Evolutionary conservation across 2,797 vertebrate species (phyloP).

Genomic region (Lacerta viridis): DNA sequence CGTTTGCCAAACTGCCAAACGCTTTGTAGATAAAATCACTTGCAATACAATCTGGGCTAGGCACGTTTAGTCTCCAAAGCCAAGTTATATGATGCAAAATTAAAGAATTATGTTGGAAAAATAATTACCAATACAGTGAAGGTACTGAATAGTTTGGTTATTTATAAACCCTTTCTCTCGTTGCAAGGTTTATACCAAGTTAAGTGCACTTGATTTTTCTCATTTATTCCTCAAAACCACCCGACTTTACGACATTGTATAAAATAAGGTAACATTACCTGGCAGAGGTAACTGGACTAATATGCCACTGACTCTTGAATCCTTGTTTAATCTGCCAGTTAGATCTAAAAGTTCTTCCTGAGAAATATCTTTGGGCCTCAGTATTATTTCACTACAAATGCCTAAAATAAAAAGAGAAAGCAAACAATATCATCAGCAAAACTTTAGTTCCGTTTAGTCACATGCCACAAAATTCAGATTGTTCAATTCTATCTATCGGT

Average conservation of each 20-base stretch:
- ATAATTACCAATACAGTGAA: neutral
- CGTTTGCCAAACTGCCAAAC: too few relatives aligned
- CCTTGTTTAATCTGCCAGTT: constrained; percentile 88
- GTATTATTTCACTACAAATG: constrained; percentile 91
- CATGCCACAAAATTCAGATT: constrained; percentile 1
- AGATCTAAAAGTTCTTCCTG: constrained; percentile 91
- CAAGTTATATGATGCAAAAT: too few relatives aligned
- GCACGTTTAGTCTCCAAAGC: too few relatives aligned
- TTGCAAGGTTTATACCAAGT: neutral
- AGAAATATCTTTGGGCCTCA: constrained; percentile 87
- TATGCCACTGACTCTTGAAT: constrained; percentile 90
- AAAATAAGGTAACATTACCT: constrained; percentile 77
- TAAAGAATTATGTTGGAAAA: neutral
- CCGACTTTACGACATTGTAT: neutral
- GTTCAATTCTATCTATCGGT: neutral
- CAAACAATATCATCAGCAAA: neutral
- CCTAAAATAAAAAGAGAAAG: constrained; percentile 78
- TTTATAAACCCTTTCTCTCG: constrained; percentile 5
- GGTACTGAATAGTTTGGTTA: neutral
- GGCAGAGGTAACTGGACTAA: constrained; percentile 94
- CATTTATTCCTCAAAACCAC: neutral
- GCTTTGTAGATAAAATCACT: too few relatives aligned
- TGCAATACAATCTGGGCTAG: too few relatives aligned
- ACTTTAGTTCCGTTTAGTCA: neutral
- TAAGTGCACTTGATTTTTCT: neutral